Conservation (phyloP, 2,888 invertebrate species). For the Cheilosia variabilis region DNA sequence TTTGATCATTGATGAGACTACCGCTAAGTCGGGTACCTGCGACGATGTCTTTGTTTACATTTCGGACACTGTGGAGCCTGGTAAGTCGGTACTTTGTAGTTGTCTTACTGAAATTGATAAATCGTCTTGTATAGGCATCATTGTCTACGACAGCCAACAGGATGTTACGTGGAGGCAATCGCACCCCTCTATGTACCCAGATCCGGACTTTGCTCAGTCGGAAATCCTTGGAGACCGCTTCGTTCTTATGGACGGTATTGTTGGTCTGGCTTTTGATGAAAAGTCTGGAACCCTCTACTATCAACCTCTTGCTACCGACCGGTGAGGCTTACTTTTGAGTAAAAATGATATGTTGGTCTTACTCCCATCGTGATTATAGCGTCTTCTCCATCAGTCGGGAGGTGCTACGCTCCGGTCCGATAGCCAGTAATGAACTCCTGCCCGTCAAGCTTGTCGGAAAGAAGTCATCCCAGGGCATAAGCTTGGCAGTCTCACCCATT, state of each 20-base stretch:
- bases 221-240: constrained; percentile 88
- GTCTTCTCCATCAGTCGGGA: constrained; percentile 91
- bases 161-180: constrained; percentile 92
- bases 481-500: constrained; percentile 88
- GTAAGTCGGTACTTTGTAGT: constrained; percentile 81
- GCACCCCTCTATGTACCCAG: constrained; percentile 93
- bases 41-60: constrained; percentile 92
- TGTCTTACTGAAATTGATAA: neutral
- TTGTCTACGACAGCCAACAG: constrained; percentile 86
- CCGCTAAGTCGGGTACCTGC: constrained; percentile 87
- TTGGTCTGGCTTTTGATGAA: constrained; percentile 87
- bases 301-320: constrained; percentile 88
- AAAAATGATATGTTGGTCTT: neutral
- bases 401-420: constrained; percentile 89
- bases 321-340: constrained; percentile 80
- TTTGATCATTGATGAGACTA: constrained; percentile 90
- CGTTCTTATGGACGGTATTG: constrained; percentile 88
- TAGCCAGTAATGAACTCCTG: constrained; percentile 88
- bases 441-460: constrained; percentile 91
- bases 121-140: constrained; percentile 78
- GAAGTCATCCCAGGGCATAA: constrained; percentile 93
- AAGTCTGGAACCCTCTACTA: constrained; percentile 86
- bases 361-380: constrained; percentile 84
- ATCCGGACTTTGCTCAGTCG: constrained; percentile 91
- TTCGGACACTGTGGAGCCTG: constrained; percentile 92